phyloP scores from a whole-genome alignment of 2,888 invertebrate genomes.

The Eustalomyia histrio region DNA sequence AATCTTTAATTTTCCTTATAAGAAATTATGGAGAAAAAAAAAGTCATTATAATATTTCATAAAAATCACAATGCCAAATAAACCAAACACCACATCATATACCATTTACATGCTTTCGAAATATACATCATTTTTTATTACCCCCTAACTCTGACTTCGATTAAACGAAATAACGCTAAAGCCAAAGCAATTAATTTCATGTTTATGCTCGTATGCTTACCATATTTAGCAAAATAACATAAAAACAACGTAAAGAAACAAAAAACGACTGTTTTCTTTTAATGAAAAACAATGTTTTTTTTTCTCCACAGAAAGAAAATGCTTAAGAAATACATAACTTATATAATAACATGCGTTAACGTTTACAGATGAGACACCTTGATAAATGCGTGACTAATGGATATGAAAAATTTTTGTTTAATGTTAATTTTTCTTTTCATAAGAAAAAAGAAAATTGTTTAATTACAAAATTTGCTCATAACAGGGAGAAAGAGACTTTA shows the following conservation, averaged over 20 bases:
- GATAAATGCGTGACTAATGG: slow-evolving; percentile 67
- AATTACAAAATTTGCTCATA: slow-evolving; percentile 1
- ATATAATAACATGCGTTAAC: slow-evolving; percentile 43
- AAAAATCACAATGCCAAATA: slow-evolving; percentile 29
- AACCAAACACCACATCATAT: neutral
- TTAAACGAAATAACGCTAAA: slow-evolving; percentile 35
- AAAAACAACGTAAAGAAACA: neutral
- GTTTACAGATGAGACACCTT: slow-evolving; percentile 62
- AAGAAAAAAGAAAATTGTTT: slow-evolving; percentile 28
- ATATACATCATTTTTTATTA: slow-evolving; percentile 57
- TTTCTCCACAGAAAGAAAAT: slow-evolving; percentile 15
- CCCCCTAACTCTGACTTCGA: neutral
- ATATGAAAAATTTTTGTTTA: slow-evolving; percentile 28
- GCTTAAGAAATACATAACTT: slow-evolving; percentile 31
- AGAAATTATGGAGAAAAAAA: slow-evolving; percentile 12
- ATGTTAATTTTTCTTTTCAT: neutral
- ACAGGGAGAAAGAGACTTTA: slow-evolving; percentile 4
- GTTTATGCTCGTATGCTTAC: slow-evolving; percentile 8
- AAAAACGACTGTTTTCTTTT: slow-evolving; percentile 22
- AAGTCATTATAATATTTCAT: slow-evolving; percentile 57
- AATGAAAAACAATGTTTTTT: slow-evolving; percentile 10
- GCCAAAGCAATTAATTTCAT: slow-evolving; percentile 42
- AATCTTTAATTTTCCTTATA: slow-evolving; percentile 34
- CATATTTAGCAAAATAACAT: slow-evolving; percentile 17
- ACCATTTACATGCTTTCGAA: slow-evolving; percentile 47